Base-by-base conservation (phyloP, 2,113 vertebrate species). In the Zingel zingel region DNA sequence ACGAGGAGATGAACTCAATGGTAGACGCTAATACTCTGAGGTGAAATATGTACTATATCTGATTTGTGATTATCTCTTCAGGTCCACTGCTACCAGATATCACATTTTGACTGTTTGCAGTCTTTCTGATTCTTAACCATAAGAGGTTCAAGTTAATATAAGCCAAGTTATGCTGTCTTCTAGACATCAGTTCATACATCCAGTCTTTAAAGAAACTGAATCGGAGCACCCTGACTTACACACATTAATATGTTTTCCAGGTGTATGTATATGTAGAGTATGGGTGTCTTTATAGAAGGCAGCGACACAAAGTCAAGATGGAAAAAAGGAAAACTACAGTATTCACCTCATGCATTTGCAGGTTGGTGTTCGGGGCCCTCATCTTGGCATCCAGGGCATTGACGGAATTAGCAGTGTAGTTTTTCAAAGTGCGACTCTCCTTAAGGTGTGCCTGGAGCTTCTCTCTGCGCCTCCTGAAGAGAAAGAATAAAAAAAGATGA, bases 381-480 rank as follows among this genome's bases (percentile, higher is more conserved):
- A 94, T 90, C 92, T 98, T 98, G 78, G 89, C 84, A 65, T 96
- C 92, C 67, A 96, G 91, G 82, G 91, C 93, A 47, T 71, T 81
- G 4, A 96, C 92, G 59, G 94, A 90, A 79, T 97, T 97, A 12
- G 97, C 92, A 19, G 95, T 96, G 94, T 98, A 99, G 93, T 94
- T 96, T 92, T 98, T 99, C 86, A 96, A 91, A 92, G 92, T 96
- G 65, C 96, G 97, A 6, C 94, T 95, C 77, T 99, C 98, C 92
- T 98, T 99, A 94, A 98, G 91, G 88, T 99, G 97, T 62, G 97
- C 97, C 81, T 99, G 97, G 74, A 99, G 96, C 93, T 98, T 97
- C 93, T 98, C 97, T 80, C 96, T 94, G 91, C 97, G 97, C 82
- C 96, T 97, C 95, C 98, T 99, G 0, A 25, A 59, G 19, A 75